phyloP scores from a whole-genome alignment of 2,888 invertebrate genomes.

The Cartodere bifasciata region DNA sequence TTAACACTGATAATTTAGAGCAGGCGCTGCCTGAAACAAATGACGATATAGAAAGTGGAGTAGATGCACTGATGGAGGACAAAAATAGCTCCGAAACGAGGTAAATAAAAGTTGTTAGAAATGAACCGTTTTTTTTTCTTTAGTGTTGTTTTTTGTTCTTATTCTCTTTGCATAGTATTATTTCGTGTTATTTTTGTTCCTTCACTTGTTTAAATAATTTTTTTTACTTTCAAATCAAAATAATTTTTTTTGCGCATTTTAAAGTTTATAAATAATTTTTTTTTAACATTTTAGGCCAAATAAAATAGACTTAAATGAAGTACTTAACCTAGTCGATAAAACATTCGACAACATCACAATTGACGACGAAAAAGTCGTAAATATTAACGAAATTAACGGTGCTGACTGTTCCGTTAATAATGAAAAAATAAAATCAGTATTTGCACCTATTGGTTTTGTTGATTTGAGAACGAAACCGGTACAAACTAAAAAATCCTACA shows the following conservation, averaged over 20 bases:
- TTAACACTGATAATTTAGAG: constrained; percentile 26
- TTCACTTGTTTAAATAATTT: too few relatives aligned
- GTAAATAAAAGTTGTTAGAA: neutral
- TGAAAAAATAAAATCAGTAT: constrained; percentile 20
- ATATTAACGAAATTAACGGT: constrained; percentile 18
- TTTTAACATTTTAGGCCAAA: too few relatives aligned
- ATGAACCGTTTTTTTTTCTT: neutral
- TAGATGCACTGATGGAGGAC: constrained; percentile 28
- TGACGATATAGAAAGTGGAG: constrained; percentile 28
- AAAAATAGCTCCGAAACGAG: too few relatives aligned
- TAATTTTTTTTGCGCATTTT: too few relatives aligned
- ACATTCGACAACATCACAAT: constrained; percentile 23
- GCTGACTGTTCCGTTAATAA: constrained; percentile 18
- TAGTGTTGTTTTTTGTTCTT: too few relatives aligned
- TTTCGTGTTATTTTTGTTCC: too few relatives aligned
- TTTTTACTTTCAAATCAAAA: too few relatives aligned
- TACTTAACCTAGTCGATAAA: constrained; percentile 18
- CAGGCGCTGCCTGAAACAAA: constrained; percentile 22
- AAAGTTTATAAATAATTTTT: too few relatives aligned
- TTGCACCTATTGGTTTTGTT: constrained; percentile 30
- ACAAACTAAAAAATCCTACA: constrained; percentile 1
- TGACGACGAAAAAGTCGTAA: constrained; percentile 21
- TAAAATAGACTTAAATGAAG: neutral
- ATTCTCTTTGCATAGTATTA: too few relatives aligned
- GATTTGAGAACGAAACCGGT: constrained; percentile 20